These are phyloP conservation scores for Halcyon senegalensis DNA, from an alignment of 2,113 vertebrate species.

Conservation along the genomic window DNA sequence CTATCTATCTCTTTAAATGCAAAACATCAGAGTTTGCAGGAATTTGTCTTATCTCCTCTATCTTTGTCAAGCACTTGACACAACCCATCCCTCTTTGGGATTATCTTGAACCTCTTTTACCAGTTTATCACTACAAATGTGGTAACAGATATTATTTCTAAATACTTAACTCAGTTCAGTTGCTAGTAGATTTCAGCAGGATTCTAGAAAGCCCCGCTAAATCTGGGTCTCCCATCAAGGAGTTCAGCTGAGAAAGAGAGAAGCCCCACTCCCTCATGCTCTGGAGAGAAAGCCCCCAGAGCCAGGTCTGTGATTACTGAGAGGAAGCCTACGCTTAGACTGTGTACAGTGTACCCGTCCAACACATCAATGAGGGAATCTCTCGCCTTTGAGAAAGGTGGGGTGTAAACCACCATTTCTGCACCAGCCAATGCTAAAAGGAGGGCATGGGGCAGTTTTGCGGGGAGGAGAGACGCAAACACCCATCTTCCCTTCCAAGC, in stretches of 20 bases:
- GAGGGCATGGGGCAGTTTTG: neutral
- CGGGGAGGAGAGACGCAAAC: neutral
- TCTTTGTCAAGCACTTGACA: neutral
- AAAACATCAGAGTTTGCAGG: neutral
- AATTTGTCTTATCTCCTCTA: neutral
- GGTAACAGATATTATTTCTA: neutral
- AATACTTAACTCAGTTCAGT: neutral
- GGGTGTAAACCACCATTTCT: neutral
- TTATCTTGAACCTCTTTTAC: neutral
- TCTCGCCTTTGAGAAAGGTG: neutral
- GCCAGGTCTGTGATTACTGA: neutral
- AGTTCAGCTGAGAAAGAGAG: neutral
- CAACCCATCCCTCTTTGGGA: neutral
- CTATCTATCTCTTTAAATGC: neutral
- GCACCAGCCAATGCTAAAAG: neutral
- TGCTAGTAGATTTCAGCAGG: neutral
- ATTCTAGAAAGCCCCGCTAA: neutral
- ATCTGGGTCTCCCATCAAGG: neutral
- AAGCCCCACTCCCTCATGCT: neutral
- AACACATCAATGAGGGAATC: neutral
- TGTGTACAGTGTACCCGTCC: neutral
- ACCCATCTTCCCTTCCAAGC: neutral
- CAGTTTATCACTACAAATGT: neutral
- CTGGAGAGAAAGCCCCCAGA: neutral
- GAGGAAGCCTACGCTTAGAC: neutral